Conservation (phyloP, 2,113 vertebrate species). For the Triplophysa tibetana region DNA sequence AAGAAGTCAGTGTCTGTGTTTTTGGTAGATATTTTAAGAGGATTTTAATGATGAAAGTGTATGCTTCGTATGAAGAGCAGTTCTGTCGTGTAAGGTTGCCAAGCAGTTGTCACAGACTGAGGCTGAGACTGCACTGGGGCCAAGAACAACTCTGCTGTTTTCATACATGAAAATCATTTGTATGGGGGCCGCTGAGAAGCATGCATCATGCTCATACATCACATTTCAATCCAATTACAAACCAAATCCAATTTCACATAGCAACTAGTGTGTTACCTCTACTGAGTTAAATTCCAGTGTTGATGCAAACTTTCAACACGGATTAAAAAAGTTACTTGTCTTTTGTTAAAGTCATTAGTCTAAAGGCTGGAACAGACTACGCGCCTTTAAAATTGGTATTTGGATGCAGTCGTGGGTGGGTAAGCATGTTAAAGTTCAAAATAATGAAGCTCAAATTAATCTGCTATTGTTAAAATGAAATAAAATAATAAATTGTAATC, state of each 20-base stretch:
- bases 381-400: too few species aligned
- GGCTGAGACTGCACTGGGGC: conserved; percentile 12
- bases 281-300: not conserved
- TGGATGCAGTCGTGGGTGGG: too few species aligned
- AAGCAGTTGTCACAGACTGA: conserved; percentile 25
- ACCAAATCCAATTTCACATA: not conserved
- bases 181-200: conserved; percentile 25
- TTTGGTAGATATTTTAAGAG: conserved; percentile 45
- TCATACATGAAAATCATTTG: conserved; percentile 22
- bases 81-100: conserved; percentile 28
- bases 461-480: too few species aligned
- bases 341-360: too few species aligned
- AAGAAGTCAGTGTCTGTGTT: conserved; percentile 36
- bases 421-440: too few species aligned
- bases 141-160: conserved; percentile 44
- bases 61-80: conserved; percentile 32
- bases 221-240: conserved; percentile 22
- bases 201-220: conserved; percentile 25
- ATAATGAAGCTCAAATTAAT: too few species aligned
- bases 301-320: conserved; percentile 1
- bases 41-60: conserved; percentile 52
- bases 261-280: not conserved
- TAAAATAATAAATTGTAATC: too few species aligned
- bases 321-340: not conserved
- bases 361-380: too few species aligned